Evolutionary conservation across 2,113 vertebrate genomes (phyloP), one percentile per base, ranked within the genome.

Genomic region (Protobothrops flavoviridis): DNA sequence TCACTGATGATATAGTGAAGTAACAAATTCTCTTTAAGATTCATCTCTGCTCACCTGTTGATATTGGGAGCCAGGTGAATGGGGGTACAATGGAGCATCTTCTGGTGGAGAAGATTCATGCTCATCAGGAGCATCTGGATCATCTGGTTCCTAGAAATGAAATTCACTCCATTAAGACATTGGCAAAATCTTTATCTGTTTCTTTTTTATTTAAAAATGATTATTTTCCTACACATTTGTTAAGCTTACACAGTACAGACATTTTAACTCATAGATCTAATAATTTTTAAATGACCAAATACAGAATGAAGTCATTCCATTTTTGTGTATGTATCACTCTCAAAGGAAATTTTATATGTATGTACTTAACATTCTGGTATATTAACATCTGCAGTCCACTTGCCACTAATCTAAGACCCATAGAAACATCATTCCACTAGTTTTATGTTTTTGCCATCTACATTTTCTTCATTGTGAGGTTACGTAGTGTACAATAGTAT

Each of bases 81-180:
- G 98, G 10, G 99, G 99, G 97, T 99, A 99, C 91, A 99, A 97
- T 57, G 99, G 99, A 12, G 99, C 99, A 98, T 99, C 99, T 97
- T 99, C 99, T 87, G 99, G 99, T 92, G 99, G 99, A 96, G 99
- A 99, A 29, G 99, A 98, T 93, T 99, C 99, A 96, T 99, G 99
- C 97, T 99, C 99, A 95, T 99, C 99, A 53, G 99, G 98, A 93
- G 98, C 99, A 97, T 99, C 99, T 97, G 99, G 99, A 97, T 99
- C 99, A 96, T 99, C 99, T 64, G 98, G 99, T 97, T 99, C 99
- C 99, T 99, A 39, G 94, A 95, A 96, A 96, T 94, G 93, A 90
- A 92, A 94, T 50, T 2, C 93, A 93, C 81, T 64, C 88, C 64
- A 48, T 94, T 53, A 87, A 91, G 93, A 43, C 94, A 93, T 93